Evolutionary conservation across 1,140 invertebrate species (phyloP).

Genomic region (Acromyrmex charruanus): DNA sequence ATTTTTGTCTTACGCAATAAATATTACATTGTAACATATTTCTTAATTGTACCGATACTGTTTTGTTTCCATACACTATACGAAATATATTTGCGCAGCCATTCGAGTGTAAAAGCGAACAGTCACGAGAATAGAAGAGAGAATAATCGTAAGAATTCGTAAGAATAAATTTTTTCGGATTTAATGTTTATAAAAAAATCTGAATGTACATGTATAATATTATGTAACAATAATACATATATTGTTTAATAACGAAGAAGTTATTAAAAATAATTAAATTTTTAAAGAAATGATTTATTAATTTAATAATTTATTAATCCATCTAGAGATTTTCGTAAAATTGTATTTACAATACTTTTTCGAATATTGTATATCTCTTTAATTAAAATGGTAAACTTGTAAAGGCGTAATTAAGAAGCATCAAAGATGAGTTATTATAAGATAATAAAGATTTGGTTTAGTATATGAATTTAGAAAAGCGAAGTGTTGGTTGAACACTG

Average conservation of each 20-base stretch:
- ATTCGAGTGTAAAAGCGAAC: neutral
- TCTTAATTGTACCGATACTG: neutral
- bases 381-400: neutral
- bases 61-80: neutral
- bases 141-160: neutral
- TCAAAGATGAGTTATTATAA: neutral
- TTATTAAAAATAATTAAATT: neutral
- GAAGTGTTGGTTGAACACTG: neutral
- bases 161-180: neutral
- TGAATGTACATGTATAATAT: neutral
- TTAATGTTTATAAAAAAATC: neutral
- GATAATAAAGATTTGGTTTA: neutral
- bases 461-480: neutral
- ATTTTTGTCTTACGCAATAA: conserved; percentile 42
- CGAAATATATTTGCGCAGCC: neutral
- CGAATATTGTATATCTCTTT: neutral
- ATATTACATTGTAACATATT: conserved; percentile 44
- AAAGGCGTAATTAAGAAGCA: neutral
- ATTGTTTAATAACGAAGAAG: neutral
- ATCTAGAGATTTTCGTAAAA: neutral
- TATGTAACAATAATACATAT: neutral
- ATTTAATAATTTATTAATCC: neutral
- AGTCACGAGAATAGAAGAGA: neutral
- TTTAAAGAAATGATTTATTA: conserved; percentile 6
- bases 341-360: neutral